phyloP scores from a whole-genome alignment of 2,797 vertebrate species.

The Sebastes paucispinis region DNA sequence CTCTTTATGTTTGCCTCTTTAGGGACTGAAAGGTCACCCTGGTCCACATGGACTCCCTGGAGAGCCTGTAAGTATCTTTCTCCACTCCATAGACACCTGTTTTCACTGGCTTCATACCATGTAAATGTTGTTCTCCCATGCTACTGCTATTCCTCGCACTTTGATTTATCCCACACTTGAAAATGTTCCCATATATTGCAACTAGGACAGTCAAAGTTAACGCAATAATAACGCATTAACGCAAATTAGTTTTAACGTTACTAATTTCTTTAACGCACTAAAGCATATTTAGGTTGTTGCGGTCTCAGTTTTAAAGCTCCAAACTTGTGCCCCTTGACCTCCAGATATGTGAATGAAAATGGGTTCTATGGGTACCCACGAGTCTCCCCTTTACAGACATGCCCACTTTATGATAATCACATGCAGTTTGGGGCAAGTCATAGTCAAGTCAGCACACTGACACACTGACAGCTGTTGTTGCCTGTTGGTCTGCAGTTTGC shows the following conservation, averaged over 20 bases:
- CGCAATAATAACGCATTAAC: fast-evolving
- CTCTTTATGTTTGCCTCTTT: constrained; percentile 51
- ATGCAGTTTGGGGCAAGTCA: too few relatives aligned
- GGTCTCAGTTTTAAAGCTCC: too few relatives aligned
- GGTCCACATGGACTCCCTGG: constrained; percentile 94
- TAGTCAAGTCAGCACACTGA: too few relatives aligned
- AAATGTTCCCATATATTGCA: background rate
- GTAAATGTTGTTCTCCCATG: background rate
- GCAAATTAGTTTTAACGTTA: too few relatives aligned
- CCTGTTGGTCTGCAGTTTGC: too few relatives aligned
- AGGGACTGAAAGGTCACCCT: constrained; percentile 91
- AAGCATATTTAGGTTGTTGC: fast-evolving
- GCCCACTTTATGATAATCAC: too few relatives aligned
- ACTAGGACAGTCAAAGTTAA: fast-evolving
- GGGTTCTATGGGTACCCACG: too few relatives aligned
- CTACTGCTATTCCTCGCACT: background rate
- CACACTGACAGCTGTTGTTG: too few relatives aligned
- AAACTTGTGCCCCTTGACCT: too few relatives aligned
- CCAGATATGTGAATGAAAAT: too few relatives aligned
- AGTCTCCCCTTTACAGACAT: too few relatives aligned
- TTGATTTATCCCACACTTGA: background rate
- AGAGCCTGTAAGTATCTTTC: constrained; percentile 86
- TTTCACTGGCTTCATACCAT: background rate
- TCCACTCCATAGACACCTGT: background rate
- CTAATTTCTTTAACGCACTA: too few relatives aligned